These are phyloP conservation scores for Wiebesia pumilae DNA, from an alignment of 1,140 invertebrate species.

Conservation along the genomic window DNA sequence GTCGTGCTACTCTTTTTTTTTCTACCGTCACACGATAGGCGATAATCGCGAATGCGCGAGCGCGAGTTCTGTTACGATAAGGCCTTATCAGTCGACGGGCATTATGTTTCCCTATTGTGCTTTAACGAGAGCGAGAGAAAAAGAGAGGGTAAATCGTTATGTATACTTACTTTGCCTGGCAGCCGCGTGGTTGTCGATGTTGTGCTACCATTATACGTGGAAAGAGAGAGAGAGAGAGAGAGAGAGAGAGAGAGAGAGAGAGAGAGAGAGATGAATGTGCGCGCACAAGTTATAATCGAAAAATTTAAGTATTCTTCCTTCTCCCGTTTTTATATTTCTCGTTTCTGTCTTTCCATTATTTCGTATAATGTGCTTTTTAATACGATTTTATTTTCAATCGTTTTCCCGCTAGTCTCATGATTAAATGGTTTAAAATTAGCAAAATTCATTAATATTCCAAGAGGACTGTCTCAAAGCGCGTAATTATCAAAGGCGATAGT, in stretches of 20 bases:
- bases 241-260: not conserved
- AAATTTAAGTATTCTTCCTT: slow-evolving; percentile 21
- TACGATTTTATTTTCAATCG: not conserved
- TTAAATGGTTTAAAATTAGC: not conserved
- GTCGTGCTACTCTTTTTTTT: not conserved
- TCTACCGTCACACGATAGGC: slow-evolving; percentile 20
- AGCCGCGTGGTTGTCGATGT: not conserved
- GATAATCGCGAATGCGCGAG: slow-evolving; percentile 28
- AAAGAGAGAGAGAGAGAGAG: not conserved
- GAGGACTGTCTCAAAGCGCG: not conserved
- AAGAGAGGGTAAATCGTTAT: not conserved
- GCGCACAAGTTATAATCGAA: slow-evolving; percentile 10
- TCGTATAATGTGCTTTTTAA: not conserved
- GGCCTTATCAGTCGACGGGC: slow-evolving; percentile 38
- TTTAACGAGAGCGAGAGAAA: slow-evolving; percentile 40
- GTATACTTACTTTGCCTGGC: not conserved
- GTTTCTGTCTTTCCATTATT: not conserved
- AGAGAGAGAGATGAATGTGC: no score
- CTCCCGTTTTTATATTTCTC: not conserved
- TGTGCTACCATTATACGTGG: not conserved
- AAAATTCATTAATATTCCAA: not conserved
- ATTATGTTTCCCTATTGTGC: slow-evolving; percentile 39
- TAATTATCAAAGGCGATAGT: not conserved
- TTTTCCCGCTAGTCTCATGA: not conserved
- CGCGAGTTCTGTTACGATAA: slow-evolving; percentile 10